A percentile compares a stretch with the other conserved stretches of the same genome.
Conservation (phyloP, 2,888 invertebrate genomes). For the Marronus borbonicus region DNA sequence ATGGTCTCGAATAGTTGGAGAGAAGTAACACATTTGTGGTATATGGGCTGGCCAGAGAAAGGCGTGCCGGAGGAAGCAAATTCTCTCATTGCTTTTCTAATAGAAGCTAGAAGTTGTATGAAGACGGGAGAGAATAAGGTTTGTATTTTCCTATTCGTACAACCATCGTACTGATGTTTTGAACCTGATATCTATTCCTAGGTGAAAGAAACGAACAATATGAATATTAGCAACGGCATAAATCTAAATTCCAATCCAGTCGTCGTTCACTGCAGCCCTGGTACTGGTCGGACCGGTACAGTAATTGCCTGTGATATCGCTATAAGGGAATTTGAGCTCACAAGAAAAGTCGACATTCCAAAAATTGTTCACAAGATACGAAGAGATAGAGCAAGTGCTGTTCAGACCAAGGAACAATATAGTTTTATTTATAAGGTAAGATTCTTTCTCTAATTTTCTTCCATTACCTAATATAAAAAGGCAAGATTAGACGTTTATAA, state of each 20-base stretch:
- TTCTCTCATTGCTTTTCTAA: slow-evolving; percentile 88
- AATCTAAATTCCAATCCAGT: slow-evolving; percentile 76
- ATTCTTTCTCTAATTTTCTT: background rate
- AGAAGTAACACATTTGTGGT: slow-evolving; percentile 94
- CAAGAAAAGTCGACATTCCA: slow-evolving; percentile 87
- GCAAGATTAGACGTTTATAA: no score
- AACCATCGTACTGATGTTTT: no score
- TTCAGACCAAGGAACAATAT: slow-evolving; percentile 94
- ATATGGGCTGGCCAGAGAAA: slow-evolving; percentile 90
- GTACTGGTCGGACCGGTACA: slow-evolving; percentile 92
- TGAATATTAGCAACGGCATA: slow-evolving; percentile 59
- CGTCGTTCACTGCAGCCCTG: slow-evolving; percentile 89
- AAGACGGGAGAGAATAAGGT: slow-evolving; percentile 58
- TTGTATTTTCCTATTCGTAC: background rate
- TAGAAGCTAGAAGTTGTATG: slow-evolving; percentile 82
- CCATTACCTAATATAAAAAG: no score
- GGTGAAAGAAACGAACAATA: slow-evolving; percentile 60
- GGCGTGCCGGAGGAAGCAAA: slow-evolving; percentile 89
- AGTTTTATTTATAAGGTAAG: slow-evolving; percentile 91
- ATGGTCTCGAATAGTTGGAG: slow-evolving; percentile 86
- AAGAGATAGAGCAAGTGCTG: slow-evolving; percentile 90
- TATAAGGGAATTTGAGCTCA: slow-evolving; percentile 88
- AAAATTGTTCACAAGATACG: slow-evolving; percentile 88
- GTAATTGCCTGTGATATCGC: slow-evolving; percentile 89
- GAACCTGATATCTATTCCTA: slow-evolving; percentile 52